Conservation (phyloP, 2,797 vertebrate genomes). For the Nyctibius grandis region DNA sequence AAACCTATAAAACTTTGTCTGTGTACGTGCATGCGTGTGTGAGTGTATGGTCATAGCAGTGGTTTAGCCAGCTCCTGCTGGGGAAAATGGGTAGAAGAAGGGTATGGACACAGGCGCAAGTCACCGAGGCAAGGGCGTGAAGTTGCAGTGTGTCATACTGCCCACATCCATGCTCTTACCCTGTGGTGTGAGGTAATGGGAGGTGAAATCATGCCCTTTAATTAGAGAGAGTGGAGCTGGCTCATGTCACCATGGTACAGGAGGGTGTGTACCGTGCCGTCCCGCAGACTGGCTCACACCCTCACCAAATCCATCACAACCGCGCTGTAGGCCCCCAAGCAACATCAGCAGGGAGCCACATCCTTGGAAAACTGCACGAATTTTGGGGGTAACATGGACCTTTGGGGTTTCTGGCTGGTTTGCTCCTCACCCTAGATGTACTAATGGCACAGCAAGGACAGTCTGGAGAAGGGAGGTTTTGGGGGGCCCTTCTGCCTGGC, state of each 20-base stretch:
- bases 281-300: accelerated
- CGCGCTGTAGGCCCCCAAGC: not conserved
- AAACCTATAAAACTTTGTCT: not conserved
- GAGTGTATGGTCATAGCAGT: not conserved
- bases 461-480: not conserved
- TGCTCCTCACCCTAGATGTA: not conserved
- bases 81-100: not conserved
- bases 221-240: not conserved
- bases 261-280: not conserved
- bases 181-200: not conserved
- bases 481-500: not conserved
- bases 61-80: not conserved
- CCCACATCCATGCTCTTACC: not conserved
- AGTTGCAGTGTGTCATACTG: not conserved
- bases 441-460: not conserved
- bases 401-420: not conserved
- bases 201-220: not conserved
- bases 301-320: not conserved
- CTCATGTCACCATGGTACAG: accelerated
- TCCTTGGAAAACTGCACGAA: not conserved
- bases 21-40: accelerated
- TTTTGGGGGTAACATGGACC: not conserved
- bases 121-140: not conserved
- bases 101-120: not conserved
- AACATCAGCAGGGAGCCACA: not conserved